Base-by-base conservation (phyloP, 35 echinoderm and acorn worm genomes). In the Anneissia japonica region DNA sequence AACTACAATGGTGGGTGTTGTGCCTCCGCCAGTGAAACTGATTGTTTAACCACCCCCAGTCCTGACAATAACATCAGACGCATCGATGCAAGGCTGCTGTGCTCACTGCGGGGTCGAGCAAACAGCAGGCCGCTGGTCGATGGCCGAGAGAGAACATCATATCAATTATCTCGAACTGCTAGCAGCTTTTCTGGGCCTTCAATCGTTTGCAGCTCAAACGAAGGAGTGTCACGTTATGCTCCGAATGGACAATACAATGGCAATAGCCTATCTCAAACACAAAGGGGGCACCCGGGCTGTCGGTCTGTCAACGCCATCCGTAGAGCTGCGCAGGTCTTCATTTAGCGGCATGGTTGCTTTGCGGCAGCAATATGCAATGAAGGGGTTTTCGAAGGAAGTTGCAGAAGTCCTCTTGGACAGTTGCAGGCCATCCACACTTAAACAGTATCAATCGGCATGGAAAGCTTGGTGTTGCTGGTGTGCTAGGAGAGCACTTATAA, bases 151-250 rank as follows among this genome's bases (percentile, higher is more conserved):
- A 28, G 34, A 21, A 6, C 35, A 35, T 5, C 86, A 88, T 38
- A 88, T 88, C 23, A 88, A 88, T 31, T 81, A 81, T 33, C 35
- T 88, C 0, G 86, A 88, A 39, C 46, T 84, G 28, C 39, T 84
- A 5, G 46, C 46, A 64, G 46, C 31, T 10, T 84, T 84, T 33
- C 7, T 55, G 32, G 86, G 32, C 4, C 76, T 87, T 14, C 35
- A 81, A 64, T 33, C 38, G 4, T 88, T 88, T 56, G 86, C 46
- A 26, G 72, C 12, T 6, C 19, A 80, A 33, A 45, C 51, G 23
- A 37, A 51, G 4, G 29, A 81, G n/a, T 81, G 41, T 81, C 78
- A 81, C 72, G 35, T 88, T 10, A 72, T 12, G 31, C n/a, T 88
- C 19, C 14, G 46, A 39, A 0, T 81, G 19, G 90, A 92, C 82